Evolutionary conservation across 2,797 vertebrate genomes (phyloP), one percentile per base, ranked within the genome.

Genomic region (Craterocephalus amniculus): DNA sequence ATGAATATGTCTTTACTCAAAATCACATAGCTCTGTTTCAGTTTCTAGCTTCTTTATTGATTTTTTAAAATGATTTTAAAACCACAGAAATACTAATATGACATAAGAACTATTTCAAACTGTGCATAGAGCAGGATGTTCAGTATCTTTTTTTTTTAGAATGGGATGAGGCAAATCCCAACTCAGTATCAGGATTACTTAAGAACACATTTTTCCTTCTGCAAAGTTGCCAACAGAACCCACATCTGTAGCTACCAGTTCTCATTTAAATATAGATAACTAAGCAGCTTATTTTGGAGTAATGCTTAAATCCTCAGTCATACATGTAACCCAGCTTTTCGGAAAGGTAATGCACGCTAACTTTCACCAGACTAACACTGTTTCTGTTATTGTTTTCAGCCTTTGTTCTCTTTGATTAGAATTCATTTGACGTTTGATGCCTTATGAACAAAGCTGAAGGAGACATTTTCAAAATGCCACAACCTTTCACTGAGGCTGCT

Each of bases 321-420:
- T 52, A 72, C 58, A 78, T 58, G 61, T 72, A 76, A 71, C 64
- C 58, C 24, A 66, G 16, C 62, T 64, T 66, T 67, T 45, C 68
- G 24, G 48, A 74, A 78, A 64, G 45, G 56, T 67, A 80, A 79
- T 79, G 72, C 78, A 69, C 56, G 65, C 65, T 77, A 58, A 78
- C 51, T 51, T 71, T 79, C 27, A 59, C 6, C 43, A 57, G 26
- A 62, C 49, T 67, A 79, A 62, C 34, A 27, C 14, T 34, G 70
- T 35, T 75, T 64, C 56, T 16, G 58, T 27, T 78, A 59, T 22
- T 34, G 9, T 58, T 60, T 65, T 32, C n/a, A 32, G 26, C 20
- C 22, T 79, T 62, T 59, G 36, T 29, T 63, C 20, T 52, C 45
- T 31, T 54, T 22, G 26, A 62, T 72, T 66, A 78, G 24, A 63